Percentiles rank a stretch among this genome's conserved stretches.
phyloP scores from a whole-genome alignment of 2,888 invertebrate genomes.

The Cremastinae sp. region DNA sequence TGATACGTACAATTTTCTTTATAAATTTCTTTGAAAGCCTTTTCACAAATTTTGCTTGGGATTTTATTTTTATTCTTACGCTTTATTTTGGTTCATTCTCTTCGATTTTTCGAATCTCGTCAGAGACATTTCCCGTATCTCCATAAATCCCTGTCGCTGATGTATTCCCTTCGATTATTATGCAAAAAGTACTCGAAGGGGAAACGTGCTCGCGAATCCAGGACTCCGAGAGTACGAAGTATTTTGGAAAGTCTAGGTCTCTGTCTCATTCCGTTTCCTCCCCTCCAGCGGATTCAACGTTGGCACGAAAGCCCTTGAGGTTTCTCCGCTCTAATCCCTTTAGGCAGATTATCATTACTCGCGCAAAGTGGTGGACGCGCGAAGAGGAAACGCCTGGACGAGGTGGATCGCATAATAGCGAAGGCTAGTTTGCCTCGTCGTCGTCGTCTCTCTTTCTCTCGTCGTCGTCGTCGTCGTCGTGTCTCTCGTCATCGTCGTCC shows the following conservation, averaged over 20 bases:
- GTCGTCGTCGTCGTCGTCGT: constrained; percentile 54
- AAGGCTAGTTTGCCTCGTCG: constrained; percentile 51
- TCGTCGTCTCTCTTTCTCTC: constrained; percentile 49
- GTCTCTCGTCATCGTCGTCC: constrained; percentile 51
- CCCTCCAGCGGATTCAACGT: neutral
- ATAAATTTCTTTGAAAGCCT: too few relatives aligned
- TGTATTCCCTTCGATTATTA: constrained; percentile 29
- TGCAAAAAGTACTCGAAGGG: constrained; percentile 20
- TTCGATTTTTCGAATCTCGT: neutral
- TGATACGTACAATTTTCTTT: too few relatives aligned
- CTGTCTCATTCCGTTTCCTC: constrained; percentile 20
- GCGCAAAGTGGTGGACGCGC: constrained; percentile 63
- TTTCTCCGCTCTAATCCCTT: constrained; percentile 66
- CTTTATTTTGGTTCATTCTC: too few relatives aligned
- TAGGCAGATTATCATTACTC: constrained; percentile 70
- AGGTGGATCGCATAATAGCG: constrained; percentile 45
- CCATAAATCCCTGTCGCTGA: constrained; percentile 16
- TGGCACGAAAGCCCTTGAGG: constrained; percentile 13
- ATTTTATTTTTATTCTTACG: too few relatives aligned
- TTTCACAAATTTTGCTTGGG: too few relatives aligned
- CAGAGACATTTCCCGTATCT: neutral
- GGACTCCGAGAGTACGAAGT: constrained; percentile 43
- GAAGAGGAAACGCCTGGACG: constrained; percentile 36
- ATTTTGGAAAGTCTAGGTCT: neutral
- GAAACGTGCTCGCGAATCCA: constrained; percentile 46